These are phyloP conservation scores for Porites cylindrica DNA, from an alignment of 92 coral and sea anemone species.

Conservation along the genomic window DNA sequence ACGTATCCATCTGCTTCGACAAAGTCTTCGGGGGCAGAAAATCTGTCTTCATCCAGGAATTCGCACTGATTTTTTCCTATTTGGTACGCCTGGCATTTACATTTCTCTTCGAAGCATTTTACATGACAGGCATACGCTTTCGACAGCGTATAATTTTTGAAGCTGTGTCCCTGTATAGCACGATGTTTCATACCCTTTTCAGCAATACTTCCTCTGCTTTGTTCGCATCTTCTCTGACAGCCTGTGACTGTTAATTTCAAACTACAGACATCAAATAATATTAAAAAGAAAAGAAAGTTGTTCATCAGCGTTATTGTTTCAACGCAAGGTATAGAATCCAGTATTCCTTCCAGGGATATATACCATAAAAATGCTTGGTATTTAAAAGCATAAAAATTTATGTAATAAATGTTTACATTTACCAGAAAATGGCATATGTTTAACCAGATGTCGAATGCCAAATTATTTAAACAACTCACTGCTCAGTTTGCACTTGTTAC, in stretches of 20 bases:
- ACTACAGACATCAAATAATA: not conserved
- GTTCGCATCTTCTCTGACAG: not conserved
- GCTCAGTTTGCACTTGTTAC: no score
- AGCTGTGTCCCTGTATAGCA: conserved; percentile 47
- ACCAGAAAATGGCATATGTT: no score
- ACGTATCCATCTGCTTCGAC: not conserved
- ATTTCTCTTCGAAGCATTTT: conserved; percentile 45
- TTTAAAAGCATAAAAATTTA: no score
- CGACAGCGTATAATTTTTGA: conserved; percentile 31
- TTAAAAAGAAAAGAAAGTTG: no score
- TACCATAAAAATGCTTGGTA: no score
- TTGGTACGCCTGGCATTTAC: conserved; percentile 50
- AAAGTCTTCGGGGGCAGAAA: conserved; percentile 29
- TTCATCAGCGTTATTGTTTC: not conserved
- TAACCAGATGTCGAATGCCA: no score
- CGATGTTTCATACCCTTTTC: conserved; percentile 9
- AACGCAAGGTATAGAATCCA: not conserved
- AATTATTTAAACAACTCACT: no score
- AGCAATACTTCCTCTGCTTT: not conserved
- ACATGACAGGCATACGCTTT: conserved; percentile 19
- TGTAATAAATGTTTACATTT: no score
- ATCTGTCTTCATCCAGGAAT: conserved; percentile 29
- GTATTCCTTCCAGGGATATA: no score
- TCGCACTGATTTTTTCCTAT: conserved; percentile 23
- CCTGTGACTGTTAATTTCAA: not conserved